Conservation (phyloP, 2,888 invertebrate species). For the Standfussiana lucernea region DNA sequence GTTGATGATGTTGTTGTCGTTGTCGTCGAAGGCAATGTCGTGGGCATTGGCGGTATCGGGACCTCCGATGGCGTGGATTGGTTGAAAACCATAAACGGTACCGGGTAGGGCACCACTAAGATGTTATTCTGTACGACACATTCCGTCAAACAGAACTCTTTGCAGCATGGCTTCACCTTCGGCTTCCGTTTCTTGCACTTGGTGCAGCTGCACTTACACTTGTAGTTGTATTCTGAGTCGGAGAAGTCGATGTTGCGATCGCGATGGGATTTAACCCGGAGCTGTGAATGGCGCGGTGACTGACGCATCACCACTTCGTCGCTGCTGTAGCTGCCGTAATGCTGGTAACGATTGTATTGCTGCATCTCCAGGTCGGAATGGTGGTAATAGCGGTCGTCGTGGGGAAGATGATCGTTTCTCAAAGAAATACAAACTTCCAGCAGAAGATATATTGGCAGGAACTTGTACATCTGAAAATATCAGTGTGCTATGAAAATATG, state of each 20-base stretch:
- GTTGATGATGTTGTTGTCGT: neutral
- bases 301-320: slow-evolving; percentile 35
- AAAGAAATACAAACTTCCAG: slow-evolving; percentile 26
- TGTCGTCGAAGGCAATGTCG: slow-evolving; percentile 5
- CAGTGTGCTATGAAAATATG: neutral
- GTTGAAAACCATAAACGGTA: slow-evolving; percentile 49
- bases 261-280: slow-evolving; percentile 2
- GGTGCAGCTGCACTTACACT: slow-evolving; percentile 48
- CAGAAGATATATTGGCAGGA: slow-evolving; percentile 28
- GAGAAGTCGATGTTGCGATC: slow-evolving; percentile 34
- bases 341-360: slow-evolving; percentile 11
- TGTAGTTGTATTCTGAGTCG: slow-evolving; percentile 24
- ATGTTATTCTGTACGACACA: slow-evolving; percentile 46
- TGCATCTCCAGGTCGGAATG: slow-evolving; percentile 10
- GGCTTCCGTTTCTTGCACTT: slow-evolving; percentile 38
- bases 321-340: slow-evolving; percentile 47
- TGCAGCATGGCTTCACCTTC: slow-evolving; percentile 37
- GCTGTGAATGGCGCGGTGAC: neutral
- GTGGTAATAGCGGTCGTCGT: slow-evolving; percentile 17
- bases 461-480: slow-evolving; percentile 44
- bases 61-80: slow-evolving; percentile 19
- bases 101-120: slow-evolving; percentile 56
- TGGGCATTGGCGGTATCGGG: neutral
- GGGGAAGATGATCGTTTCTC: slow-evolving; percentile 36
- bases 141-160: slow-evolving; percentile 26